Evolutionary conservation across 2,797 vertebrate species (phyloP).

Genomic region (Spondyliosoma cantharus): DNA sequence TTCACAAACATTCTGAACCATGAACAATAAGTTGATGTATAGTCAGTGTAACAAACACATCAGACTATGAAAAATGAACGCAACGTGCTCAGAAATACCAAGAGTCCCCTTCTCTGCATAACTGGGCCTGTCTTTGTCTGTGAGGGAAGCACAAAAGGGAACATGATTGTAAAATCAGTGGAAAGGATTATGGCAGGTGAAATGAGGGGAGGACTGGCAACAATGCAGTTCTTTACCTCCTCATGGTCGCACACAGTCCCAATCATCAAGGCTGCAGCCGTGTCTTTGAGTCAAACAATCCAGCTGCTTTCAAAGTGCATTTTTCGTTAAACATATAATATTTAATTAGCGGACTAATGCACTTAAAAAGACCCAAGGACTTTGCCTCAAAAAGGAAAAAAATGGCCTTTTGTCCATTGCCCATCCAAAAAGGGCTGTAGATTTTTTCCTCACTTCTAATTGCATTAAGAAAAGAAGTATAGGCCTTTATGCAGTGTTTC

Average conservation of each 20-base stretch:
- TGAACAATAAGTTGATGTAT: slow-evolving; percentile 1
- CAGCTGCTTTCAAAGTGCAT: slow-evolving; percentile 76
- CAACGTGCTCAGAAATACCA: slow-evolving; percentile 22
- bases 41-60: slow-evolving; percentile 31
- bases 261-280: slow-evolving; percentile 77
- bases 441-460: slow-evolving; percentile 72
- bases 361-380: slow-evolving; percentile 82
- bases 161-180: slow-evolving; percentile 64
- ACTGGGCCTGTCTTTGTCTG: slow-evolving; percentile 44
- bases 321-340: slow-evolving; percentile 80
- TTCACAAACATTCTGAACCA: background rate
- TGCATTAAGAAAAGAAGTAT: slow-evolving; percentile 78
- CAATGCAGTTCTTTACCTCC: slow-evolving; percentile 75
- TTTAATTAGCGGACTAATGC: slow-evolving; percentile 83
- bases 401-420: slow-evolving; percentile 79
- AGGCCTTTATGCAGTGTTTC: slow-evolving; percentile 76
- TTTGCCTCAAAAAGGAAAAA: slow-evolving; percentile 73
- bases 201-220: slow-evolving; percentile 59
- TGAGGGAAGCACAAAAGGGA: slow-evolving; percentile 57
- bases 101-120: slow-evolving; percentile 13
- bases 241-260: slow-evolving; percentile 66
- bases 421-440: slow-evolving; percentile 73
- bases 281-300: slow-evolving; percentile 80
- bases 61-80: slow-evolving; percentile 11
- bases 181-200: slow-evolving; percentile 62